Evolutionary conservation across 2,888 invertebrate species (phyloP), one percentile per base, ranked within the genome.

Genomic region (Drosophila diplacantha): DNA sequence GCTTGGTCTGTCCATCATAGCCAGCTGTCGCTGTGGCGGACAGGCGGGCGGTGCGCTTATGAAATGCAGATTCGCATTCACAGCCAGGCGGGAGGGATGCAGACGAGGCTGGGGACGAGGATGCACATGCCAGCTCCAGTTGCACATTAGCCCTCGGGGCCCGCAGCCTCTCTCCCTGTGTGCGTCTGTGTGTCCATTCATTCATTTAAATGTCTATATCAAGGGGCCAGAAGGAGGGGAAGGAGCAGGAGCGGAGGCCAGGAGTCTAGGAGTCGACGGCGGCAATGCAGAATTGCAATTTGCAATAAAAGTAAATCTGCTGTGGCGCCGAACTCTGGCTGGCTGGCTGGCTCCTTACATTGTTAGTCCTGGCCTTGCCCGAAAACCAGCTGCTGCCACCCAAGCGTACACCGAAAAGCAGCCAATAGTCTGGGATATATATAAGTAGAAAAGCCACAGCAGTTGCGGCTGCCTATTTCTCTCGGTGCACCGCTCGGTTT

Each of bases 271-370:
- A 12, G 22, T 6, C 18, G 38, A 29, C 12, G 44, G 44, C 37
- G 47, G 37, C 39, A 24, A 41, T 67, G 68, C 81, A 77, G 72
- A 63, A 56, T 44, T 79, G 77, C 80, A 78, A 73, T 81, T 79
- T 80, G 77, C 80, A 81, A 81, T 78, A 81, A 81, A 78, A 74
- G 71, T 76, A 78, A 81, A 79, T 76, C 77, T 71, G 79, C 67
- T 74, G 2, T 34, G 58, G 50, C 46, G 50, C 58, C 66, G n/a
- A 22, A 44, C 57, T 38, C 46, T 20, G 38, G 38, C 18, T 56
- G 37, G 47, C 43, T 56, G 50, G 44, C 31, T 46, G 32, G 50
- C 32, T 57, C 51, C 58, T 58, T 41, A 46, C 50, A 65, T 65
- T 65, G 66, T 64, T 61, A 38, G 16, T 43, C 24, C 24, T 9